These are phyloP conservation scores for Cyprinella venusta DNA, from an alignment of 2,797 vertebrate genomes.

Conservation along the genomic window DNA sequence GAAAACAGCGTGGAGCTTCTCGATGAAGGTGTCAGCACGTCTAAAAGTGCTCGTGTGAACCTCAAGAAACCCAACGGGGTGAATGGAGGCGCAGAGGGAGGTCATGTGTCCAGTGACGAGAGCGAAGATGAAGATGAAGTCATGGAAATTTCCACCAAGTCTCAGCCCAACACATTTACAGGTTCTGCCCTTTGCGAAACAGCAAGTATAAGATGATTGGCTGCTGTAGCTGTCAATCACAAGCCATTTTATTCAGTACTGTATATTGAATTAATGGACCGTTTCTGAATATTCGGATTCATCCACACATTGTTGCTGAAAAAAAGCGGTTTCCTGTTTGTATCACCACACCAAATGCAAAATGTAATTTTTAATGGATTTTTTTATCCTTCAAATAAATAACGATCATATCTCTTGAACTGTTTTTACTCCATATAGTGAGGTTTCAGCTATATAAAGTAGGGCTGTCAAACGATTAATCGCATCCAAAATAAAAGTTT, in stretches of 20 bases:
- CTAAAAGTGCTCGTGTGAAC: conserved; percentile 59
- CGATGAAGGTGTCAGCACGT: conserved; percentile 63
- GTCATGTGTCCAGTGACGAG: conserved; percentile 63
- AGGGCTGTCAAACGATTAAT: no score
- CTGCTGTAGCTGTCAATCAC: background rate
- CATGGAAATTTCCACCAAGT: conserved; percentile 6
- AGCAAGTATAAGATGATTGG: conserved; percentile 67
- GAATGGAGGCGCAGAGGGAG: conserved; percentile 49
- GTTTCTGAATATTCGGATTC: background rate
- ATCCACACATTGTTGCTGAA: background rate
- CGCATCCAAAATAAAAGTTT: no score
- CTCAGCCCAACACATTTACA: background rate
- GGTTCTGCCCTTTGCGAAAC: background rate
- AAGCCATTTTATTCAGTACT: background rate
- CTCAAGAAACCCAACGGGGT: conserved; percentile 3
- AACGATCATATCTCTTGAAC: background rate
- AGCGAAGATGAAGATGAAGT: conserved; percentile 68
- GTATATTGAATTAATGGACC: background rate
- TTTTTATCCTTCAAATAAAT: background rate
- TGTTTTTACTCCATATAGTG: no score
- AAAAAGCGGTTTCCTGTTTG: background rate
- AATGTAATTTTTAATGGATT: background rate
- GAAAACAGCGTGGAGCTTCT: conserved; percentile 44
- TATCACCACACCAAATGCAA: background rate
- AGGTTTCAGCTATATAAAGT: no score